Evolutionary conservation across 37 sponge, comb jelly and placozoan species (phyloP), one percentile per base, ranked within the genome.

Genomic region (Chondrilla cf. caribensis): DNA sequence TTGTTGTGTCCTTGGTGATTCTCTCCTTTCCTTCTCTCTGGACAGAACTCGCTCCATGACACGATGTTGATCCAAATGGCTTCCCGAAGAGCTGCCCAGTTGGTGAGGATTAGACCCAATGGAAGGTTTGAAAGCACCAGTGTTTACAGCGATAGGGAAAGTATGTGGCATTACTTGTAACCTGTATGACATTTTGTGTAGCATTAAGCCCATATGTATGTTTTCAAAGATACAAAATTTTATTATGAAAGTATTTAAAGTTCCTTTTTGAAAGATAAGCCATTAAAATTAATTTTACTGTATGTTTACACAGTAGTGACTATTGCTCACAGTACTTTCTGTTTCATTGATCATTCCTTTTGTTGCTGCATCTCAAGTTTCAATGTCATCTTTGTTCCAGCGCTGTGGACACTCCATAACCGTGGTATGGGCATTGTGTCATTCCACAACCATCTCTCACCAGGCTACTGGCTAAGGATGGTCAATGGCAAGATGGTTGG

Each of bases 401-500:
- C 79, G 9, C 15, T 79, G 35, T 79, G 58, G 58, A 79, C 58
- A 31, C 54, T 79, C 29, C 43, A 82, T 18, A 87, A 91, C 36
- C 91, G 84, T 64, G 91, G 91, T 6, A 91, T 91, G 91, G 91
- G 91, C 28, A 91, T 91, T 44, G 43, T 82, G 58, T 87, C 91
- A 38, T 57, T 90, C 15, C 81, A 80, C 42, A 64, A 58, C 54
- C 32, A 75, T 39, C 59, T 82, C 70, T 86, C 54, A 55, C 35
- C 59, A 17, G 87, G 84, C 33, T 86, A 72, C 66, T 58, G 90
- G 58, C 33, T 90, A 18, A 83, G 87, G 55, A 57, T 84, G 58
- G 18, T 38, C 18, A 83, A 79, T 5, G 25, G n/a, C 2, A 47
- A 15, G 14, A 2, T 90, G 4, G 67, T 39, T 15, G 81, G 76